phyloP scores from a whole-genome alignment of 2,113 vertebrate genomes.

The Elgaria multicarinata region DNA sequence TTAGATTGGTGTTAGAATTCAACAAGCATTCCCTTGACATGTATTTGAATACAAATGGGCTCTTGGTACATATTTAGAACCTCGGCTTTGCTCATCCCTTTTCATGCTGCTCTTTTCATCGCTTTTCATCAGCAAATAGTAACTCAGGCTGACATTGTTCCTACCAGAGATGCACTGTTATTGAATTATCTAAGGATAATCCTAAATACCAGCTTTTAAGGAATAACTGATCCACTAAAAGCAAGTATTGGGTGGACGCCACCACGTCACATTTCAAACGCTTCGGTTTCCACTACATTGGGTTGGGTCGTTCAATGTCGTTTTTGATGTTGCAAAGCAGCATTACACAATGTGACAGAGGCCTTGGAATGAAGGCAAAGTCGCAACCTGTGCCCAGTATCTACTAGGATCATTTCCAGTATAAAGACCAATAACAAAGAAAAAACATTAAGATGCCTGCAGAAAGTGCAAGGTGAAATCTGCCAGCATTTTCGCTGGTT shows the following conservation, averaged over 20 bases:
- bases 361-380: slow-evolving; percentile 65
- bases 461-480: slow-evolving; percentile 51
- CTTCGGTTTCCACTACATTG: slow-evolving; percentile 54
- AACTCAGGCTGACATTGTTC: slow-evolving; percentile 73
- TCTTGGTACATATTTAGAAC: neutral
- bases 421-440: slow-evolving; percentile 60
- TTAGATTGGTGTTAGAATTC: neutral
- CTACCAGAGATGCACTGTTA: slow-evolving; percentile 57
- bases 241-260: slow-evolving; percentile 66
- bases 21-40: slow-evolving; percentile 6
- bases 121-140: slow-evolving; percentile 58
- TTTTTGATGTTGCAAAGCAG: slow-evolving; percentile 24
- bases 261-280: slow-evolving; percentile 62
- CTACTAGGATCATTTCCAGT: slow-evolving; percentile 57
- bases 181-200: slow-evolving; percentile 75
- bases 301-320: slow-evolving; percentile 59
- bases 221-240: slow-evolving; percentile 73
- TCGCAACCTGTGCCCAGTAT: slow-evolving; percentile 47
- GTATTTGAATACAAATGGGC: slow-evolving; percentile 30
- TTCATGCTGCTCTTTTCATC: slow-evolving; percentile 65
- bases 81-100: slow-evolving; percentile 46
- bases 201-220: slow-evolving; percentile 75
- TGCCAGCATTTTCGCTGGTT: slow-evolving; percentile 33
- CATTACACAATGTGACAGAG: slow-evolving; percentile 57
- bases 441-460: slow-evolving; percentile 48